Evolutionary conservation across 2,888 invertebrate genomes (phyloP), one percentile per base, ranked within the genome.

Genomic region (Rosalia funebris): DNA sequence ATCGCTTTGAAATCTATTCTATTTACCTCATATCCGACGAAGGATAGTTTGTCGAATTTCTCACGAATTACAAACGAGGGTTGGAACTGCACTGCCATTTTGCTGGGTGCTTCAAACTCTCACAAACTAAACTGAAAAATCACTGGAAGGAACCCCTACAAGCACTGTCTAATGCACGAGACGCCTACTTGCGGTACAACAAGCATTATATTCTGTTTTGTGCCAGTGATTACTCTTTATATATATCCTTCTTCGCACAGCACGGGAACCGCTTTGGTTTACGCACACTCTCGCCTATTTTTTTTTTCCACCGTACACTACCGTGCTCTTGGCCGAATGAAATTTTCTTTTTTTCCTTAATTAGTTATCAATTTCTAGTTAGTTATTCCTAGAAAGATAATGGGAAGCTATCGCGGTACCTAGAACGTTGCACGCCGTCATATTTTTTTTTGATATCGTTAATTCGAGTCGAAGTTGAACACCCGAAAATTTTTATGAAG

Each of bases 11-110:
- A n/a, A n/a, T n/a, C n/a, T n/a, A n/a, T n/a, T n/a, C n/a, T 25
- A 7, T 25, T 71, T 75, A 77, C 77, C 76, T 72, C 76, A 69
- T 73, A 77, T 31, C 71, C 67, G 61, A 77, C 65, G 60, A 77
- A 77, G 39, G 69, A 71, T 45, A 77, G 63, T 53, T 74, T 76
- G 48, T 76, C 74, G 47, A 77, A 77, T 62, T 76, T 77, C 44
- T 75, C 73, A 7, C 71, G 69, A 16, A 77, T 64, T n/a, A 70
- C 68, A 56, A 71, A 72, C 42, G 69, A 57, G 11, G 71, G 55
- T 47, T 71, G 72, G 59, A 71, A 71, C 58, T 74, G 73, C 53
- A 77, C 68, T 36, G 78, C 72, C 78, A 78, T 78, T 48, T 65
- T 63, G 52, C 17, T 15, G 25, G 10, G 0, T 36, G 12, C 19